A percentile compares a stretch with the other conserved stretches of the same genome.
phyloP scores from a whole-genome alignment of 2,888 invertebrate species.

The Aleiodes testaceus region DNA sequence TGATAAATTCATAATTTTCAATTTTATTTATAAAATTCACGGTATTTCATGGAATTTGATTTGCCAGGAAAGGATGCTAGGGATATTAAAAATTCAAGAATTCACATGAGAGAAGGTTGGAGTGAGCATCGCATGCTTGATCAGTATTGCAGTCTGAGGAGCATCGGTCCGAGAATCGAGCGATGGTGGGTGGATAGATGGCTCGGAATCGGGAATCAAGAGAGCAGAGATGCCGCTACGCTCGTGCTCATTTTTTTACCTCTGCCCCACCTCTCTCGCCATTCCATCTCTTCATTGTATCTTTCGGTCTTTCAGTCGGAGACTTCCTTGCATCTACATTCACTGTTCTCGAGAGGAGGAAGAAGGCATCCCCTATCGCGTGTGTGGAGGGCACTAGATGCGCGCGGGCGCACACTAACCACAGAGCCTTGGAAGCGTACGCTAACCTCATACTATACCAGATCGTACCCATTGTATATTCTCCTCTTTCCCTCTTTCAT shows the following conservation, averaged over 20 bases:
- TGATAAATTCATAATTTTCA: too few relatives aligned
- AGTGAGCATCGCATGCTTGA: neutral
- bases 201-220: constrained; percentile 26
- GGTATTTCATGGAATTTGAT: neutral
- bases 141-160: constrained; percentile 6
- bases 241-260: neutral
- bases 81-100: constrained; percentile 19
- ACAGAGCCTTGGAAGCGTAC: constrained; percentile 57
- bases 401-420: constrained; percentile 19
- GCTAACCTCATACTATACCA: constrained; percentile 52
- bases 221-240: neutral
- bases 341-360: constrained; percentile 7
- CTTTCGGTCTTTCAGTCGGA: constrained; percentile 37
- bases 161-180: constrained; percentile 21
- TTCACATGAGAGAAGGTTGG: neutral
- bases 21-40: too few relatives aligned
- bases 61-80: neutral
- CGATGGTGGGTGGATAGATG: constrained; percentile 26
- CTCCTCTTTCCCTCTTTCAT: constrained; percentile 4
- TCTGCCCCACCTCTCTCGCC: neutral
- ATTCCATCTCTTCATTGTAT: constrained; percentile 5
- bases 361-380: constrained; percentile 41
- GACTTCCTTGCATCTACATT: constrained; percentile 32
- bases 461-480: constrained; percentile 47
- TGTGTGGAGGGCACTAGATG: neutral